These are phyloP conservation scores for Hystrix brachyura DNA, from an alignment of 2,113 vertebrate genomes.

Conservation along the genomic window DNA sequence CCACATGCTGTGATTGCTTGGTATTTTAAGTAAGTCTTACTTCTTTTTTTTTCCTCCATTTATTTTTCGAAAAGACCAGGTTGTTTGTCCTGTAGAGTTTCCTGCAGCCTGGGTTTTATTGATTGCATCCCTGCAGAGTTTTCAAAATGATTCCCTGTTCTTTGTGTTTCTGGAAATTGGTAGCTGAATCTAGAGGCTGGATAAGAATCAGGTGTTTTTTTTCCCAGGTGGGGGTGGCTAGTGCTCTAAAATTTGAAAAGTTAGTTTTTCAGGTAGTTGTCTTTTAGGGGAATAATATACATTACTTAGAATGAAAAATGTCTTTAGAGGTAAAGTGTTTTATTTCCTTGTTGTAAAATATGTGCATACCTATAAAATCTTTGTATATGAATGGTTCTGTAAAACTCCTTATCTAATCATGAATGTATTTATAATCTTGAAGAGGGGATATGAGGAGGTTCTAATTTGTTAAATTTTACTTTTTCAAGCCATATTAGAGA, in stretches of 20 bases:
- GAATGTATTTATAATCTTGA: constrained; percentile 17
- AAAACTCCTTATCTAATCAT: neutral
- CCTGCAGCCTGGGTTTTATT: constrained; percentile 37
- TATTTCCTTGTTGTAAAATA: constrained; percentile 58
- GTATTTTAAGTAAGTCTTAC: constrained; percentile 54
- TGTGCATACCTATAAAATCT: neutral
- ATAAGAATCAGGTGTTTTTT: neutral
- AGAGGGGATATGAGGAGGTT: neutral
- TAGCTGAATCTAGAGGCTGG: constrained; percentile 19
- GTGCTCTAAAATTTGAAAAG: constrained; percentile 1
- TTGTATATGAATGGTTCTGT: neutral
- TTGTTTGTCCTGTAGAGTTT: constrained; percentile 45
- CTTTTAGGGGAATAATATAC: constrained; percentile 18
- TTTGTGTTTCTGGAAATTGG: constrained; percentile 64
- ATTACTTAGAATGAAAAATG: constrained; percentile 12
- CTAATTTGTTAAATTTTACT: constrained; percentile 49
- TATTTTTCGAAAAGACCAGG: neutral
- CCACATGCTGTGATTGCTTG: neutral
- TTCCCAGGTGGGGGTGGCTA: neutral
- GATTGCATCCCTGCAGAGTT: constrained; percentile 64
- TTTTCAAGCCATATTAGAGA: constrained; percentile 58
- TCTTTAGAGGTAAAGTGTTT: constrained; percentile 40
- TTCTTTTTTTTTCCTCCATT: neutral
- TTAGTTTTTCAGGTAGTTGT: constrained; percentile 19
- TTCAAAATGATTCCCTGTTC: constrained; percentile 53